Evolutionary conservation across 2,797 vertebrate species (phyloP), one percentile per base, ranked within the genome.

Genomic region (Coregonus sp.): DNA sequence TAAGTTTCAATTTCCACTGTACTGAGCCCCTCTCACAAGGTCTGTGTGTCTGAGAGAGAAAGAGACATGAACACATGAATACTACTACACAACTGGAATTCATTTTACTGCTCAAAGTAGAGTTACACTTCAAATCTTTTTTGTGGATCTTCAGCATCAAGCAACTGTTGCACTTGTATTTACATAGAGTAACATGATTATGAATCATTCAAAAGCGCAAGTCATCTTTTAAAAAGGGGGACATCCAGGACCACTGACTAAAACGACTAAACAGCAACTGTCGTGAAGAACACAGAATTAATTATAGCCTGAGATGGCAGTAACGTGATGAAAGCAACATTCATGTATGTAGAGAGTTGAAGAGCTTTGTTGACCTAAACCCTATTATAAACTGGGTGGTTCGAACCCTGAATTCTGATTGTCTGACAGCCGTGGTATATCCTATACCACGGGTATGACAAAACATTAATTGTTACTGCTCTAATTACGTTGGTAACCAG

Each of bases 1-100:
- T 63, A 87, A 75, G 74, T 87, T 89, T 89, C 81, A 88, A 85
- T 88, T 88, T 89, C 81, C 81, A 84, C 84, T 86, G 87, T 72
- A 78, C 51, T 37, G 59, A 25, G 70, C 54, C 9, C 18, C 33
- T 16, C 72, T 61, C 33, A 37, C 33, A 61, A 20, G 3, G 16
- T n/a, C 33, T 0, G 35, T 12, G 31, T 20, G 72, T 72, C 70
- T 72, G 72, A 51, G 54, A 51, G 37, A 51, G 68, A 70, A 72
- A 56, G 20, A 56, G 25, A 56, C 14, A 29, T 63, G 59, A 63
- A 63, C 59, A 63, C 25, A 29, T 63, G 59, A 63, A 63, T 14
- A 63, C 59, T 63, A 47, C 40, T 12, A 47, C 40, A 47, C 40
- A 47, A 47, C 9, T 47, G 11, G 15, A n/a, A 70, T 47, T 47